Evolutionary conservation across 2,797 vertebrate species (phyloP).

Genomic region (Darevskia mixta): DNA sequence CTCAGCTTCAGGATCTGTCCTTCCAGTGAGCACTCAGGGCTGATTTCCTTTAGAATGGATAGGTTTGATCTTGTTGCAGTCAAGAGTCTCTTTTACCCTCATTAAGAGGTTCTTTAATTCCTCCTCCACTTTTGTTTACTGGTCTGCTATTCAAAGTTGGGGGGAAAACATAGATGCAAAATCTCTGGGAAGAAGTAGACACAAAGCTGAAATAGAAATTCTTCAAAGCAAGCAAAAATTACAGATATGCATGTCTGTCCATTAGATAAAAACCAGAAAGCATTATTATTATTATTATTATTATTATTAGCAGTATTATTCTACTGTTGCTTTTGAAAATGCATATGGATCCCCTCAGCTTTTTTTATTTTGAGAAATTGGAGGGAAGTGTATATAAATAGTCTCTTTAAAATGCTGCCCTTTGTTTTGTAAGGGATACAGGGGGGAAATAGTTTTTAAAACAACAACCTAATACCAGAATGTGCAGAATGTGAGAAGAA

Average conservation of each 20-base stretch:
- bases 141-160: no score
- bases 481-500: neutral
- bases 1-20: no score
- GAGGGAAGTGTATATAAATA: neutral
- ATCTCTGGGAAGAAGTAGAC: neutral
- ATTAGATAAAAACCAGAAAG: neutral
- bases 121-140: no score
- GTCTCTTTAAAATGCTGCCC: neutral
- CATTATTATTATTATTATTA: neutral
- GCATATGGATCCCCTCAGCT: neutral
- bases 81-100: no score
- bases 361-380: neutral
- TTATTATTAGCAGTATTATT: no score
- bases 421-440: neutral
- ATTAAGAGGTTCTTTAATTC: no score
- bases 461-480: neutral
- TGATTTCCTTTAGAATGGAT: no score
- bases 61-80: no score
- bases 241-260: neutral
- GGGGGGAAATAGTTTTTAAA: no score
- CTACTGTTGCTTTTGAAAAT: neutral
- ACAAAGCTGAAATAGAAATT: neutral
- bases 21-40: no score
- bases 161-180: accelerated
- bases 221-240: conserved; percentile 10